phyloP scores from a whole-genome alignment of 2,888 invertebrate species.

The Drosophila mettleri region DNA sequence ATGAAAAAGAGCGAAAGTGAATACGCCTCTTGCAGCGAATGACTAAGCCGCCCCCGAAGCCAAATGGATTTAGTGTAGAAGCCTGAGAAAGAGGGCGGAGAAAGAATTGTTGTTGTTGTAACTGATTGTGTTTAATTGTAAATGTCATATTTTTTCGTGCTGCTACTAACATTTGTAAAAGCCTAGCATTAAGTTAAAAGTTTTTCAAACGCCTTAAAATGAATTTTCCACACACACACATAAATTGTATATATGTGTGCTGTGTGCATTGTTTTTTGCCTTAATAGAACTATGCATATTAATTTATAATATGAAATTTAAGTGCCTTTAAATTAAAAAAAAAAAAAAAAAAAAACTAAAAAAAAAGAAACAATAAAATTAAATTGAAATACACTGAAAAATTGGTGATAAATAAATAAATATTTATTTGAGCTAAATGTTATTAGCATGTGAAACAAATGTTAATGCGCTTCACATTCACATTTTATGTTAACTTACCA shows the following conservation, averaged over 20 bases:
- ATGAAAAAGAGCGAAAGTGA: slow-evolving; percentile 80
- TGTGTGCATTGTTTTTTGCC: slow-evolving; percentile 45
- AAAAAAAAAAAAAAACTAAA: slow-evolving; percentile 41
- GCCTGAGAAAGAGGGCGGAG: slow-evolving; percentile 24
- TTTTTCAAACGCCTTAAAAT: slow-evolving; percentile 21
- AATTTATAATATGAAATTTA: slow-evolving; percentile 70
- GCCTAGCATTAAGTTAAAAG: slow-evolving; percentile 44
- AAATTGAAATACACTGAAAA: slow-evolving; percentile 54
- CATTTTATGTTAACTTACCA: not conserved
- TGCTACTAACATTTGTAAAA: slow-evolving; percentile 43
- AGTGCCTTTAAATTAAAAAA: slow-evolving; percentile 68
- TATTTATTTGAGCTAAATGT: not conserved
- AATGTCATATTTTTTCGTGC: slow-evolving; percentile 51
- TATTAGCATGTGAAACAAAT: not conserved
- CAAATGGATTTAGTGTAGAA: slow-evolving; percentile 28
- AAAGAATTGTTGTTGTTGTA: slow-evolving; percentile 55
- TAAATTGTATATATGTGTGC: slow-evolving; percentile 21
- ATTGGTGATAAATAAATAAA: slow-evolving; percentile 15
- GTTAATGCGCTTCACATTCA: not conserved
- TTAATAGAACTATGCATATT: slow-evolving; percentile 57
- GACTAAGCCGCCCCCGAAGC: slow-evolving; percentile 40
- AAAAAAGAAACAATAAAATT: not conserved
- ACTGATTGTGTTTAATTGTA: slow-evolving; percentile 68
- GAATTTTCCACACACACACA: slow-evolving; percentile 17
- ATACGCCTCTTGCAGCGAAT: slow-evolving; percentile 84